Conservation (phyloP, 2,113 vertebrate species). For the Ciconia stormi region DNA sequence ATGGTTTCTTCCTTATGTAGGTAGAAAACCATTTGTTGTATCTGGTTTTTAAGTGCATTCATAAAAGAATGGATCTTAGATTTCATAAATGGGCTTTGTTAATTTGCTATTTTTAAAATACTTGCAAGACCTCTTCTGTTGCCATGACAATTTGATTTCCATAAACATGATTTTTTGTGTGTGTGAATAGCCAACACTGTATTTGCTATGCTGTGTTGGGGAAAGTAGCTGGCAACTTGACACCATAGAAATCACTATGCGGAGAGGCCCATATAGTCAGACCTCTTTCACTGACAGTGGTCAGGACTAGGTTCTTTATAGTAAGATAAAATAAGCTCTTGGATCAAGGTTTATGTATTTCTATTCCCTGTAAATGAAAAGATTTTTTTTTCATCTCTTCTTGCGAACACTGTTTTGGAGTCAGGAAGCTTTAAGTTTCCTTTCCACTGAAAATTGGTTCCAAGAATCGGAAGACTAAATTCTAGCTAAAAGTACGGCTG, state of each 20-base stretch:
- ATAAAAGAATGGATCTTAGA: constrained; percentile 60
- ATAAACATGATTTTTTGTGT: constrained; percentile 74
- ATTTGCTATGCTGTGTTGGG: not conserved
- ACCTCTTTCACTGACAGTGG: not conserved
- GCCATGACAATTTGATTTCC: constrained; percentile 77
- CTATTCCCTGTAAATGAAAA: not conserved
- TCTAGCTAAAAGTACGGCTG: not conserved
- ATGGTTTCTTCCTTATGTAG: not conserved
- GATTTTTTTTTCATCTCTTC: not conserved
- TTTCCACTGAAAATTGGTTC: not conserved
- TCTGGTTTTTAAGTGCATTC: constrained; percentile 28
- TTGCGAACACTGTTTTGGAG: not conserved
- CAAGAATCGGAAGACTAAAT: not conserved
- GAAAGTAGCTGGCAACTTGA: constrained; percentile 39
- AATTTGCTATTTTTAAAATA: constrained; percentile 80
- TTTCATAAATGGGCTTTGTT: constrained; percentile 73
- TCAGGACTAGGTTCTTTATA: not conserved
- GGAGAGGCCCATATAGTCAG: not conserved
- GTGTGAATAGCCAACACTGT: constrained; percentile 49
- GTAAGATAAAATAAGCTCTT: not conserved
- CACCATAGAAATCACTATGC: not conserved
- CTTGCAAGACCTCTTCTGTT: constrained; percentile 78
- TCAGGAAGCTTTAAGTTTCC: not conserved
- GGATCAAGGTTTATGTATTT: not conserved
- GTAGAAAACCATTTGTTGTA: not conserved